Evolutionary conservation across 2,888 invertebrate species (phyloP).

Genomic region (Hyalella azteca): DNA sequence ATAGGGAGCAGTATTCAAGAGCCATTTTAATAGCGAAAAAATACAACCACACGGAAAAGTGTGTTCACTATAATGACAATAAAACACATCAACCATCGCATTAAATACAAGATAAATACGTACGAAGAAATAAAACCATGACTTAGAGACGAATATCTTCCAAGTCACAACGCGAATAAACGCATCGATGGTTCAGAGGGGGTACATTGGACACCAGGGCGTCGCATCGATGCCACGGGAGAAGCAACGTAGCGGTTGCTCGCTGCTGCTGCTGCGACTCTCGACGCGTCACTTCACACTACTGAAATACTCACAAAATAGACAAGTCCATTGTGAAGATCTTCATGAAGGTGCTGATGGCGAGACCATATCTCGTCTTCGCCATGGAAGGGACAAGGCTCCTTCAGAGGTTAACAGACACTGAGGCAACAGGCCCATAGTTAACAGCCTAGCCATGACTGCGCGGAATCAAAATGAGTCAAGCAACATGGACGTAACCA

Average conservation of each 20-base stretch:
- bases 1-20: slow-evolving; percentile 26
- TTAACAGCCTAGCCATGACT: too few relatives aligned
- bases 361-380: not conserved
- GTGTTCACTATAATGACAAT: slow-evolving; percentile 34
- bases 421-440: too few relatives aligned
- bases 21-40: slow-evolving; percentile 26
- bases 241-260: not conserved
- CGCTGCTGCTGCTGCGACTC: slow-evolving; percentile 25
- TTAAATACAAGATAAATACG: slow-evolving; percentile 36
- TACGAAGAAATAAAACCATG: slow-evolving; percentile 35
- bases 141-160: not conserved
- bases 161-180: slow-evolving; percentile 23
- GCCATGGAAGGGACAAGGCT: not conserved
- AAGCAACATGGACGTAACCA: slow-evolving; percentile 16
- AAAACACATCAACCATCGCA: slow-evolving; percentile 32
- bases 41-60: slow-evolving; percentile 17
- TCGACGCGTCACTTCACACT: not conserved
- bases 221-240: not conserved
- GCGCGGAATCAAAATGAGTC: not conserved
- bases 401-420: too few relatives aligned
- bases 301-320: slow-evolving; percentile 7
- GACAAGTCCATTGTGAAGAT: not conserved
- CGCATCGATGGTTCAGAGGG: slow-evolving; percentile 28
- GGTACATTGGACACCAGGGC: slow-evolving; percentile 11
- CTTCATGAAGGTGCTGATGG: not conserved